phyloP scores from a whole-genome alignment of 2,113 vertebrate species.

The Girardinichthys multiradiatus region DNA sequence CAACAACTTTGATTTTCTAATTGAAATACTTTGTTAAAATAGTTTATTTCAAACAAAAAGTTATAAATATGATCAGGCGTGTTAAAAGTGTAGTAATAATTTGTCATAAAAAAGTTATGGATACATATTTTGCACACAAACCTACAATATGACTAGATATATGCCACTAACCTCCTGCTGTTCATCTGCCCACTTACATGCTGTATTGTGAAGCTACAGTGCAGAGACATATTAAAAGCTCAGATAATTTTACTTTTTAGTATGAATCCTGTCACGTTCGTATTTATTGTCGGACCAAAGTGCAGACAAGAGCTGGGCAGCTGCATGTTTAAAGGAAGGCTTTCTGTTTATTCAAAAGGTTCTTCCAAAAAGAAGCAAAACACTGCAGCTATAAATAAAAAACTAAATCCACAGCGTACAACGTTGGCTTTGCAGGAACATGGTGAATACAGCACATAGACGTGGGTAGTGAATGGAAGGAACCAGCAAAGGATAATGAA shows the following conservation, averaged over 20 bases:
- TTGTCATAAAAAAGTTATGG: conserved; percentile 42
- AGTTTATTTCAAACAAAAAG: conserved; percentile 7
- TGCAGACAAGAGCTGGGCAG: no score
- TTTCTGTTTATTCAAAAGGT: no score
- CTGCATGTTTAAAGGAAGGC: no score
- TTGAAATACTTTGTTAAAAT: not conserved
- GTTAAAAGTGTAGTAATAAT: conserved; percentile 23
- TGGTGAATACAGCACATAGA: no score
- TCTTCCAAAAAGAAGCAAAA: no score
- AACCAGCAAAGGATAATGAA: no score
- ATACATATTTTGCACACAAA: conserved; percentile 44
- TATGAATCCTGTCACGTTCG: no score
- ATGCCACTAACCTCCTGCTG: conserved; percentile 42
- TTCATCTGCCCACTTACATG: conserved; percentile 28
- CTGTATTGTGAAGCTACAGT: not conserved
- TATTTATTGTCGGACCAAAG: no score
- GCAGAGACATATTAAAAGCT: conserved; percentile 6
- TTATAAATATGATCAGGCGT: conserved; percentile 17
- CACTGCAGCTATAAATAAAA: no score
- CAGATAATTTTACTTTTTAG: not conserved
- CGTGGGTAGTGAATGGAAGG: no score
- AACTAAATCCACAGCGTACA: no score
- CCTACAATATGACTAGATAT: conserved; percentile 40
- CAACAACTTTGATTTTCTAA: conserved; percentile 18
- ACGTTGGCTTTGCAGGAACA: no score